Base-by-base conservation (phyloP, 2,888 invertebrate species). In the Torymus texanus region DNA sequence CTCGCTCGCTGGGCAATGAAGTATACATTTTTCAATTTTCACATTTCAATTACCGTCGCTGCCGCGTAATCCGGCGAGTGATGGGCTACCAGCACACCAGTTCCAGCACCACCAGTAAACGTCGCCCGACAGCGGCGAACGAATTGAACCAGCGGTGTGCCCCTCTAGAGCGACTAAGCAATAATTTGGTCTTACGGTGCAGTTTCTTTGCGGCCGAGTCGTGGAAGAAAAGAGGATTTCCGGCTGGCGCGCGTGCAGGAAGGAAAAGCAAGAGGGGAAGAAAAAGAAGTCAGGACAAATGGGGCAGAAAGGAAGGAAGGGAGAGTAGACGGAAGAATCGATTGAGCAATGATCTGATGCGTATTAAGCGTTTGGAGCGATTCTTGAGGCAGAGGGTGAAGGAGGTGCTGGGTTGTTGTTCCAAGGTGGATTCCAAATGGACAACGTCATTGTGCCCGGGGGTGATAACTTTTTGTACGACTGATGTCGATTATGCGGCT, bases 111-210 rank as follows among this genome's bases (percentile, higher is more conserved):
- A 41, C 67, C 58, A 53, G 74, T 78, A 67, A 73, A 67, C 53
- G 75, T 68, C 29, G 63, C 41, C 29, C 63, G 63, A 70, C 62
- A 62, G 41, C 41, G 41, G 55, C 5, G 16, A 41, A 41, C 10
- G 18, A 68, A 68, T 68, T 70, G 70, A 76, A 55, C 50, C 4
- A 18, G 16, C n/a, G 59, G 59, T 59, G n/a, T 12, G 18, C 14
- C 12, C n/a, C n/a, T 18, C 21, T 50, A 8, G 72, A 70, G 56
- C 63, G 66, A 80, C 78, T 82, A 83, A 83, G 82, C 84, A 84
- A 84, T 84, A 84, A 84, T 84, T 84, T 84, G 83, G 82, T 83
- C 83, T 83, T 84, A 82, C 83, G 81, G 79, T 82, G 83, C 83
- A 83, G 83, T 83, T 84, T 83, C 83, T 82, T 83, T 81, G 82